phyloP scores from a whole-genome alignment of 1,140 invertebrate species.

The Leptopilina boulardi region DNA sequence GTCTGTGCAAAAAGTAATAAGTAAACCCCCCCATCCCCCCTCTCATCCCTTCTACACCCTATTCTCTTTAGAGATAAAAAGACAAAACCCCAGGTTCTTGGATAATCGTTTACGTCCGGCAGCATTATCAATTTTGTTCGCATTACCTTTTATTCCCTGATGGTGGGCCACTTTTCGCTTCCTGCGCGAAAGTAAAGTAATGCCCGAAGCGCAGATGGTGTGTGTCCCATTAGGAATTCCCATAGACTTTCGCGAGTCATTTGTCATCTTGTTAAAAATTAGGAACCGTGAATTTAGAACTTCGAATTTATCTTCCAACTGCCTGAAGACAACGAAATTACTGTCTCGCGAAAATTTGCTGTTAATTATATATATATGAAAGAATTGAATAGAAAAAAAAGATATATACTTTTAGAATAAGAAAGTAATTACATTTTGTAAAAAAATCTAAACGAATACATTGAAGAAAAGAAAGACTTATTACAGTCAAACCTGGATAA shows the following conservation, averaged over 20 bases:
- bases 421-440: too few species aligned
- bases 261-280: slow-evolving; percentile 56
- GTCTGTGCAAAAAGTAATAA: slow-evolving; percentile 49
- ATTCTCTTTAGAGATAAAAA: slow-evolving; percentile 36
- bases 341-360: neutral
- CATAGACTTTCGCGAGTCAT: slow-evolving; percentile 54
- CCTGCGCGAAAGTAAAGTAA: slow-evolving; percentile 41
- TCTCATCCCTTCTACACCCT: too few species aligned
- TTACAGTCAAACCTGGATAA: too few species aligned
- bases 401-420: too few species aligned
- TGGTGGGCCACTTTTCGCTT: slow-evolving; percentile 54
- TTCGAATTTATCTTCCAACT: neutral
- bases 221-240: slow-evolving; percentile 56
- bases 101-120: slow-evolving; percentile 65
- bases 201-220: slow-evolving; percentile 56
- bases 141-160: slow-evolving; percentile 49
- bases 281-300: slow-evolving; percentile 13
- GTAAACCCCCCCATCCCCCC: slow-evolving; percentile 9
- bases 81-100: slow-evolving; percentile 38
- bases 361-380: neutral
- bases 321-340: neutral
- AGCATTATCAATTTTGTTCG: slow-evolving; percentile 67
- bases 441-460: too few species aligned
- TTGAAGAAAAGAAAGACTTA: too few species aligned
- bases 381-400: too few species aligned